Base-by-base conservation (phyloP, 2,113 vertebrate species). In the Oophaga pumilio region DNA sequence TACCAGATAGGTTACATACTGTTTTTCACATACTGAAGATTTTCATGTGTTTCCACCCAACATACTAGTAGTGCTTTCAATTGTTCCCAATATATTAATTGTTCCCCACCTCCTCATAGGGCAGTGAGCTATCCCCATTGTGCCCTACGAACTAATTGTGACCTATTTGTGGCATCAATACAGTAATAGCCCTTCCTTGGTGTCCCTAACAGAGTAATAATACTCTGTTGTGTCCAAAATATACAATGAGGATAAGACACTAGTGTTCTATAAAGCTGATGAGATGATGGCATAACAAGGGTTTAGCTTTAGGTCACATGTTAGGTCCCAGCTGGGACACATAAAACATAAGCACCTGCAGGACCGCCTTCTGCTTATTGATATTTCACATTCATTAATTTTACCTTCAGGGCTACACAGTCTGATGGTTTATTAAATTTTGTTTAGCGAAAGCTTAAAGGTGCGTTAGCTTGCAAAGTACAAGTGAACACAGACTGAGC, bases 261-360 rank as follows among this genome's bases (percentile, higher is more conserved):
- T 22, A 53, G 79, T 82, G 59, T 68, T 10, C 52, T 64, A 10
- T 56, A 28, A 82, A 28, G 52, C 33, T 43, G 1, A 2, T 50
- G 50, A 17, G 14, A 22, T 10, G 11, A 20, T 52, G n/a, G 13
- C 22, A 43, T 10, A 52, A 49, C 62, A 68, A 26, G 24, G 66
- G 81, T 17, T 82, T 26, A 84, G 33, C 33, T 4, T 43, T 43
- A 43, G 33, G 33, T 43, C 33, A 43, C 33, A 69, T 84, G 57
- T 73, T 71, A 57, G 71, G 24, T 10, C 68, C 20, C 82, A 84
- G 82, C 82, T 84, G 82, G 82, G 74, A 43, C 26, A 33, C 64
- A 73, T 10, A 26, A 84, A 84, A 84, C 66, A 71, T 56, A 10
- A n/a, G 11, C 50, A 84, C 82, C 52, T 74, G 82, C 82, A 73